These are phyloP conservation scores for Sarcoramphus papa DNA, from an alignment of 2,797 vertebrate genomes.

Conservation along the genomic window DNA sequence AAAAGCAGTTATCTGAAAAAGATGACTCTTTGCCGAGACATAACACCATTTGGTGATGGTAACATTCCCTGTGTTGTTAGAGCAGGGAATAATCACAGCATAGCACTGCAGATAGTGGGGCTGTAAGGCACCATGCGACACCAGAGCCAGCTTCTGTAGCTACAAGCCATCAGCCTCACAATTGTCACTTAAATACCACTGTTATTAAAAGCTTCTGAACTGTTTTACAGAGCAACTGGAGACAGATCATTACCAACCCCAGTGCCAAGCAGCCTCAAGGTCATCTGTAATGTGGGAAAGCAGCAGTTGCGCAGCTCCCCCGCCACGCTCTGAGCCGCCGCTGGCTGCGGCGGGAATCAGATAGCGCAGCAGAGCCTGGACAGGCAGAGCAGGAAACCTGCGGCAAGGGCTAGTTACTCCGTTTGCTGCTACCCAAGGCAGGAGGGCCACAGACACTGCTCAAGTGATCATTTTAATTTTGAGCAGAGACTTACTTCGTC, in stretches of 20 bases:
- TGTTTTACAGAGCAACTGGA: conserved; percentile 48
- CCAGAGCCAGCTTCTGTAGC: not conserved
- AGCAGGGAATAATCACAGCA: not conserved
- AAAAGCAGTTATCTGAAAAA: not conserved
- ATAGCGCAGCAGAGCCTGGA: not conserved
- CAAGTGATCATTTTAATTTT: accelerated
- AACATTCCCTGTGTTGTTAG: not conserved
- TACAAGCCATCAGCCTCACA: not conserved
- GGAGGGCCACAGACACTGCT: not conserved
- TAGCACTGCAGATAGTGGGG: not conserved
- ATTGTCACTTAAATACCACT: conserved; percentile 52
- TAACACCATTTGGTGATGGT: not conserved
- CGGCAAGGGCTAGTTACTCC: not conserved
- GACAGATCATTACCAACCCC: conserved; percentile 14
- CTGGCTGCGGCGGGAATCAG: not conserved
- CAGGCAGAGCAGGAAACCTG: not conserved
- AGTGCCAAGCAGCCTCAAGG: conserved; percentile 62
- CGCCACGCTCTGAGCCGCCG: not conserved
- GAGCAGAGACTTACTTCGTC: not conserved
- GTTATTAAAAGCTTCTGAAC: conserved; percentile 66
- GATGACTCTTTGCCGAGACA: not conserved
- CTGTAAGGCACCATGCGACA: not conserved
- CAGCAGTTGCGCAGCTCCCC: conserved; percentile 26
- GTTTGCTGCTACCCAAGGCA: not conserved
- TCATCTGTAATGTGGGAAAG: conserved; percentile 46